A percentile compares a stretch with the other conserved stretches of the same genome.
Conservation (phyloP, 2,113 vertebrate species). For the Laticauda colubrina region DNA sequence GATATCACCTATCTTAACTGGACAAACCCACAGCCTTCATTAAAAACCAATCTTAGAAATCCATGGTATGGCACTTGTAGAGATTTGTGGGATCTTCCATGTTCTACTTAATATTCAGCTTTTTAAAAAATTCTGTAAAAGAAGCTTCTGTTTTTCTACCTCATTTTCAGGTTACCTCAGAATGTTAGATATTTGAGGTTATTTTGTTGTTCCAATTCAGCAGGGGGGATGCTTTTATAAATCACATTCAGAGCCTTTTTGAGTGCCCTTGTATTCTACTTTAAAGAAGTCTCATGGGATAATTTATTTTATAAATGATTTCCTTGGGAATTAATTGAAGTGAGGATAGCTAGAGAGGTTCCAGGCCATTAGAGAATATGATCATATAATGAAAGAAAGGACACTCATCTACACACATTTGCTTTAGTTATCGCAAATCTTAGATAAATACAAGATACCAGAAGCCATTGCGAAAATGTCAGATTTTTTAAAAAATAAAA, state of each 20-base stretch:
- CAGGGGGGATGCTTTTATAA: background rate
- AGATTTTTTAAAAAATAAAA: background rate
- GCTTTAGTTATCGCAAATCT: background rate
- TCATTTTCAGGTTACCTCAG: background rate
- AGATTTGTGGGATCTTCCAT: background rate
- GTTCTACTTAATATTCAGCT: background rate
- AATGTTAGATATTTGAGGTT: background rate
- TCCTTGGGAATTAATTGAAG: background rate
- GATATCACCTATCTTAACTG: constrained; percentile 13
- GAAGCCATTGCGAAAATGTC: background rate
- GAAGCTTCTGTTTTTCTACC: background rate
- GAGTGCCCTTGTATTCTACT: background rate
- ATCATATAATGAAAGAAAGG: background rate
- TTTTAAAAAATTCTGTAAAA: background rate
- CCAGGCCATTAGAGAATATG: background rate
- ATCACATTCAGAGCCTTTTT: background rate
- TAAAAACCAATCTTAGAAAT: constrained; percentile 3
- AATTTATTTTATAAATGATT: background rate
- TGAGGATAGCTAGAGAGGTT: background rate
- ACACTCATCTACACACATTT: background rate
- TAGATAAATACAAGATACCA: background rate
- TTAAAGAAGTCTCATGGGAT: background rate
- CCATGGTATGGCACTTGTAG: background rate
- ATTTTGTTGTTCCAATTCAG: background rate
- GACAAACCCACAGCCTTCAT: constrained; percentile 1